Base-by-base conservation (phyloP, 2,888 invertebrate species). In the Stenodema calcarata region DNA sequence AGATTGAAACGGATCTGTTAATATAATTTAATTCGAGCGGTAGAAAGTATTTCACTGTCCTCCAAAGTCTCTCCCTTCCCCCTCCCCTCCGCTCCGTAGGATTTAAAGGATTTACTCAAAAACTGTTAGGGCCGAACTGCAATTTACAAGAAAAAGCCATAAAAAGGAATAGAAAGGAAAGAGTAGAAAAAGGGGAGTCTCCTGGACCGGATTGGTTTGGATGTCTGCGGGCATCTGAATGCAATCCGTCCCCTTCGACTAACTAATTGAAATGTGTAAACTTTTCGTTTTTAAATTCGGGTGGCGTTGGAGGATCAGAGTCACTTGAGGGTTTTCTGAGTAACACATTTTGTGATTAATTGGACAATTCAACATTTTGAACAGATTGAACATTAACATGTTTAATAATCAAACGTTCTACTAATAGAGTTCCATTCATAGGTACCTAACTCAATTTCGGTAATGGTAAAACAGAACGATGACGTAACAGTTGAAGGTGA, bases 11-110 rank as follows among this genome's bases (percentile, higher is more conserved):
- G 80, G 54, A 80, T 80, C 54, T 80, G 80, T 50, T 54, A 80
- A 80, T 80, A 80, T 80, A 80, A 80, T 80, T 80, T 80, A 80
- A 80, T 80, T 80, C 54, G 50, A 80, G 41, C 80, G 80, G 50
- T 80, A 4, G 78, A 78, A 73, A 78, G 42, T 78, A 78, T 78
- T 78, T 78, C 78, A 78, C 78, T 78, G 78, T 78, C 78, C 44
- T 11, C 41, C 47, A 9, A 27, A 18, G 12, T 12, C 73, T 41
- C 73, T 16, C 73, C 16, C 35, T n/a, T n/a, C n/a, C n/a, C n/a
- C n/a, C n/a, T n/a, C n/a, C n/a, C n/a, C n/a, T n/a, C n/a, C n/a
- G n/a, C n/a, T n/a, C n/a, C n/a, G n/a, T n/a, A n/a, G 73, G 35
- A 73, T 41, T 73, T 41, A 30, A 27, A 35, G 78, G 41, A 27